phyloP scores from a whole-genome alignment of 2,888 invertebrate species.

The Palloptera scutellata region DNA sequence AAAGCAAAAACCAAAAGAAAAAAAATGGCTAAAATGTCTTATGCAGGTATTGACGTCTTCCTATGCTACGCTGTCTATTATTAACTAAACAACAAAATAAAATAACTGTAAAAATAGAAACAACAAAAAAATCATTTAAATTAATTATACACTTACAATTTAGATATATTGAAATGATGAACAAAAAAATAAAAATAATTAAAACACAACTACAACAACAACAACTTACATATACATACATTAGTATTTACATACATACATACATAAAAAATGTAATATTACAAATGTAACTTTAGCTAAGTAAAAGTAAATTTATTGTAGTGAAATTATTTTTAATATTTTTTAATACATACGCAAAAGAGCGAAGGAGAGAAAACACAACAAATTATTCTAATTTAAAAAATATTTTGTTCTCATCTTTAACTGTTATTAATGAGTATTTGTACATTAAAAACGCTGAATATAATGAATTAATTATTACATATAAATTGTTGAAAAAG shows the following conservation, averaged over 20 bases:
- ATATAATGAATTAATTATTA: too few species aligned
- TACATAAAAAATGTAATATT: slow-evolving; percentile 17
- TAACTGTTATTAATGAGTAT: too few species aligned
- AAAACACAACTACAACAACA: slow-evolving; percentile 28
- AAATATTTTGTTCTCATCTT: too few species aligned
- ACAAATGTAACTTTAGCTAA: slow-evolving; percentile 31
- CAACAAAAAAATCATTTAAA: slow-evolving; percentile 41
- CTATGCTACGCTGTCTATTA: slow-evolving; percentile 67
- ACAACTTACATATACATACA: background rate
- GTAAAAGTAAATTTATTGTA: slow-evolving; percentile 36
- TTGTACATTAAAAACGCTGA: too few species aligned
- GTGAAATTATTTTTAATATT: slow-evolving; percentile 41
- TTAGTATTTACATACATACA: background rate
- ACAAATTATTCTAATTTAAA: background rate
- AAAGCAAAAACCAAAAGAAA: slow-evolving; percentile 40
- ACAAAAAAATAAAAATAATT: slow-evolving; percentile 40
- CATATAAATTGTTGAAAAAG: too few species aligned
- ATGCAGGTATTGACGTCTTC: slow-evolving; percentile 67
- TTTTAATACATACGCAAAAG: slow-evolving; percentile 37
- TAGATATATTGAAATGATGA: slow-evolving; percentile 37
- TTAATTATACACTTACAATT: slow-evolving; percentile 56
- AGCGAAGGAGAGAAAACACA: slow-evolving; percentile 8
- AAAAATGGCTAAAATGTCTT: slow-evolving; percentile 66
- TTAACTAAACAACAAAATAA: slow-evolving; percentile 57
- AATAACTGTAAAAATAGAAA: slow-evolving; percentile 34